Evolutionary conservation across 1,140 invertebrate genomes (phyloP), one percentile per base, ranked within the genome.

Genomic region (Agraylea sexmaculata): DNA sequence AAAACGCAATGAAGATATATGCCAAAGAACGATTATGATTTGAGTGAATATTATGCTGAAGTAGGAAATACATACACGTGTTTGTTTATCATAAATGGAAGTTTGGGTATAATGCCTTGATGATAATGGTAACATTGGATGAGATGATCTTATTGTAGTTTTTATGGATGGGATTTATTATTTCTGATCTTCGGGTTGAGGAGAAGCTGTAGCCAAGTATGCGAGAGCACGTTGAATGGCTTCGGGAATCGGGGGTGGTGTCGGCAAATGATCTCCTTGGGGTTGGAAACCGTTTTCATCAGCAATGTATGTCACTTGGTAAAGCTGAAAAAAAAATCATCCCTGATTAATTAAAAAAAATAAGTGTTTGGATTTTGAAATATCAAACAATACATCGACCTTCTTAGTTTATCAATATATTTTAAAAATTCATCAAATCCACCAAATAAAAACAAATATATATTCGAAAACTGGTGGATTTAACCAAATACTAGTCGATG

Each of bases 251-350:
- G 80, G 79, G 0, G 83, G 82, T 10, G 83, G 78, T 5, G 80
- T 83, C 28, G 84, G 83, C 12, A 87, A 59, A 56, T 84, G 81
- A 21, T 73, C 73, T 15, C 82, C 81, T 39, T 73, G 59, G 2
- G 81, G 78, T 45, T 77, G 77, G 64, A 84, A 88, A 10, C 82
- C 83, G 44, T 80, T 78, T 53, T 86, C 80, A 49, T 86, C 82
- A 17, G 84, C 83, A 15, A 77, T 74, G 66, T 87, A 89, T 3
- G 72, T 73, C 12, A 88, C 56, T 2, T 68, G 64, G 42, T 82
- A 73, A 32, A 73, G 60, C 15, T 76, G 65, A 1, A 29, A 29
- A 29, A 29, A 29, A 11, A 29, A 29, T 12, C 15, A 3, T 29
- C 15, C 28, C 28, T 4, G 15, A 4, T 29, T 15, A 12, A 29